phyloP scores from a whole-genome alignment of 2,113 vertebrate genomes.

The Perca fluviatilis region DNA sequence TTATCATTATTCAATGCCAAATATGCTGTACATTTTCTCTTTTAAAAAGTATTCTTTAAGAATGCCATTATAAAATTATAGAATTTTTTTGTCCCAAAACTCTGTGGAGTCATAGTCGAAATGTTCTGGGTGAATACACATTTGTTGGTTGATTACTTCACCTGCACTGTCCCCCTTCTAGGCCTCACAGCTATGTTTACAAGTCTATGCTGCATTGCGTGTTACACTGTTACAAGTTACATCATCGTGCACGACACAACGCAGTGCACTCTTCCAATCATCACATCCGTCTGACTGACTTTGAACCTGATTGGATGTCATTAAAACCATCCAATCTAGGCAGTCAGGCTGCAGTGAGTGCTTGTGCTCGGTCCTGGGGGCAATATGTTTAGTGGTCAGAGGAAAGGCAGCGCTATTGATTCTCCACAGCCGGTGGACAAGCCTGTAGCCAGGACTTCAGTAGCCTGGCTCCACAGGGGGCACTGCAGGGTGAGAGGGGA shows the following conservation, averaged over 20 bases:
- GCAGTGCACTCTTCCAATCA: conserved; percentile 36
- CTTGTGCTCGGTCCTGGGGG: conserved; percentile 15
- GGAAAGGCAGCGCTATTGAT: conserved; percentile 73
- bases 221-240: conserved; percentile 18
- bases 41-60: background rate
- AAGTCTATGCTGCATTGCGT: conserved; percentile 1
- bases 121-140: background rate
- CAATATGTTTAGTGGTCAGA: conserved; percentile 57
- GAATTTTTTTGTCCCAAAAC: background rate
- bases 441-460: conserved; percentile 50
- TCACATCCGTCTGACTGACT: conserved; percentile 41
- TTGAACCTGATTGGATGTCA: conserved; percentile 59
- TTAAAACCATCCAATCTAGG: conserved; percentile 54
- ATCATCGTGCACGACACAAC: conserved; percentile 36
- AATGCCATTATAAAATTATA: background rate
- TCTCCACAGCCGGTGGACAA: conserved; percentile 41
- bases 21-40: background rate
- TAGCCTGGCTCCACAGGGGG: conserved; percentile 60
- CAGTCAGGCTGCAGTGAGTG: conserved; percentile 38
- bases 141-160: background rate
- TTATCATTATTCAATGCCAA: background rate
- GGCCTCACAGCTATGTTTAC: background rate
- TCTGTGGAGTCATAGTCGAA: background rate
- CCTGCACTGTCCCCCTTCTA: background rate
- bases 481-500: conserved; percentile 41